These are phyloP conservation scores for Opisthograptis luteolata DNA, from an alignment of 2,888 invertebrate genomes.

Conservation along the genomic window DNA sequence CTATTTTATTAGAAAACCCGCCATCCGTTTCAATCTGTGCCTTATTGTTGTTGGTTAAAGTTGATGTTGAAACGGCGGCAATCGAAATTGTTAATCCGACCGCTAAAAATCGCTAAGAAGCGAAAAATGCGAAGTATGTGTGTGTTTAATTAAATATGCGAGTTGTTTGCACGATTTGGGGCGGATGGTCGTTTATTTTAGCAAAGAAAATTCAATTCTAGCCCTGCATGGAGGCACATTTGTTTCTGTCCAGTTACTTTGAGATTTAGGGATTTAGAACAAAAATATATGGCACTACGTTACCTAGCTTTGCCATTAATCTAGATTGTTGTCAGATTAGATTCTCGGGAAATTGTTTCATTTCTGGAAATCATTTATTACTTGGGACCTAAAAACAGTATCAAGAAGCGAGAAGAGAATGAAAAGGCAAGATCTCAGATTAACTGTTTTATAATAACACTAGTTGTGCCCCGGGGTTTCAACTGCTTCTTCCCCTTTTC, in stretches of 20 bases:
- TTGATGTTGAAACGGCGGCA: constrained; percentile 25
- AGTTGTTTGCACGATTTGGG: constrained; percentile 13
- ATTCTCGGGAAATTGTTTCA: background rate
- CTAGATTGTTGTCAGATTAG: background rate
- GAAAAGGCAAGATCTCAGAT: no score
- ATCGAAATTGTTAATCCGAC: constrained; percentile 38
- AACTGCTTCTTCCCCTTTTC: no score
- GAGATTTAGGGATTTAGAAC: background rate
- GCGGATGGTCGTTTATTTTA: constrained; percentile 13
- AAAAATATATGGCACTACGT: constrained; percentile 4
- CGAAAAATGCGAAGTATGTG: constrained; percentile 19
- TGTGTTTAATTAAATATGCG: constrained; percentile 38
- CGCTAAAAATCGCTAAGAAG: constrained; percentile 32
- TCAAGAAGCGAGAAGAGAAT: no score
- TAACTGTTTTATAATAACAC: no score
- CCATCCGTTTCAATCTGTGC: constrained; percentile 36
- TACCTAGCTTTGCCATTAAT: background rate
- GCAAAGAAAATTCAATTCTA: constrained; percentile 7
- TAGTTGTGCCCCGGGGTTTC: no score
- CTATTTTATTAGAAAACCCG: constrained; percentile 56
- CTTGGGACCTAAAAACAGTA: no score
- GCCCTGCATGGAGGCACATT: constrained; percentile 3
- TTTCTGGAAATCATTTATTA: no score
- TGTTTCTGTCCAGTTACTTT: constrained; percentile 1
- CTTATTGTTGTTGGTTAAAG: constrained; percentile 34